These are phyloP conservation scores for Acipenser oxyrinchus DNA, from an alignment of 2,797 vertebrate species.

Conservation along the genomic window DNA sequence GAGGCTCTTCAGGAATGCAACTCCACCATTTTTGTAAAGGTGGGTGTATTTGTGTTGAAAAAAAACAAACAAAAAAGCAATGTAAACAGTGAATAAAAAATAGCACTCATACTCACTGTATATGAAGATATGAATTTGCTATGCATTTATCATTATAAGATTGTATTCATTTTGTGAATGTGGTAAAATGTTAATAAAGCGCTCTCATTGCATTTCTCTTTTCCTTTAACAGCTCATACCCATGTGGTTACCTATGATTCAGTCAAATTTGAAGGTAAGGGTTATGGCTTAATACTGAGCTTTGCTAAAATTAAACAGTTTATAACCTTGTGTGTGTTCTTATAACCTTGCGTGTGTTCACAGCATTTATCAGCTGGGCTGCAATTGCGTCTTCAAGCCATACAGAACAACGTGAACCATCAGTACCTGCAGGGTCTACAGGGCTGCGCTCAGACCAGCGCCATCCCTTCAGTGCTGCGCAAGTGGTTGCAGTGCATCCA, in stretches of 20 bases:
- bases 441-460: slow-evolving; percentile 56
- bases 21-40: slow-evolving; percentile 98
- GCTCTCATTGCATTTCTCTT: slow-evolving; percentile 5
- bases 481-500: slow-evolving; percentile 97
- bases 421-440: slow-evolving; percentile 80
- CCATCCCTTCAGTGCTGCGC: slow-evolving; percentile 75
- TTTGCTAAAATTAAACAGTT: neutral
- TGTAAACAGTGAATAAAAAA: neutral
- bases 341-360: slow-evolving; percentile 19
- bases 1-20: slow-evolving; percentile 97
- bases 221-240: slow-evolving; percentile 78
- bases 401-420: slow-evolving; percentile 93
- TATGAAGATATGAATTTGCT: too few species aligned
- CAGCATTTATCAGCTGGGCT: slow-evolving; percentile 94
- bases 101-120: too few species aligned
- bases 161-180: neutral
- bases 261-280: slow-evolving; percentile 91
- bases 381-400: slow-evolving; percentile 92
- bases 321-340: too few species aligned
- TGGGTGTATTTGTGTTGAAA: slow-evolving; percentile 41
- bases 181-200: neutral
- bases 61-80: neutral
- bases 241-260: slow-evolving; percentile 99
- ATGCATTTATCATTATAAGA: neutral
- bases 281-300: neutral